A percentile compares a stretch with the other conserved stretches of the same genome.
Evolutionary conservation across 2,113 vertebrate species (phyloP).

Genomic region (Procavia capensis): DNA sequence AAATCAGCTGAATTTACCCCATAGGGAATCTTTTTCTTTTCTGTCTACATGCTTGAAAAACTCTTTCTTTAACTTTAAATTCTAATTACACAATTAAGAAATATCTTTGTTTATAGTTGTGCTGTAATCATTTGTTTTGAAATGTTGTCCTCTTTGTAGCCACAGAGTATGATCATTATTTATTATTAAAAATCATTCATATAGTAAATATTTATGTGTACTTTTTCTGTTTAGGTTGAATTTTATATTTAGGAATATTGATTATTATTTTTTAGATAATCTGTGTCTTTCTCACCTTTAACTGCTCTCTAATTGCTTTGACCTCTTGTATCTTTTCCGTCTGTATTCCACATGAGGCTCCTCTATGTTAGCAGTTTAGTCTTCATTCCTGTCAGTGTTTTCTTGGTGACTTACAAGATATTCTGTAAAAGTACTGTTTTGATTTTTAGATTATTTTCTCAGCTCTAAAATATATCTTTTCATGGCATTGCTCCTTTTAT

Average conservation of each 20-base stretch:
- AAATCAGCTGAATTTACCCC: neutral
- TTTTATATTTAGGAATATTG: neutral
- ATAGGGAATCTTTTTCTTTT: neutral
- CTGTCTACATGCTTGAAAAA: neutral
- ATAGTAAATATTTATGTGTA: neutral
- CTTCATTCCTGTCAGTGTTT: neutral
- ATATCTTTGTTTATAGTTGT: neutral
- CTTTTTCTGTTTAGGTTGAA: neutral
- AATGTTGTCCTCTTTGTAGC: neutral
- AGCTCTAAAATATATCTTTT: neutral
- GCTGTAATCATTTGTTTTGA: neutral
- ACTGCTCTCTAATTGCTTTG: neutral
- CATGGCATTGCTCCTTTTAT: neutral
- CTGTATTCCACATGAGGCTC: neutral
- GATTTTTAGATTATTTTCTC: neutral
- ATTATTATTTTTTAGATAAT: neutral
- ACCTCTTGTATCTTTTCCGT: neutral
- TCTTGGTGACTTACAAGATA: neutral
- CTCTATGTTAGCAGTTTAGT: neutral
- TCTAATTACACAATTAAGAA: neutral
- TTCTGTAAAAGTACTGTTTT: neutral
- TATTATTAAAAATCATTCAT: neutral
- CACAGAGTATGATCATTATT: neutral
- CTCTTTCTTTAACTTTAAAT: neutral
- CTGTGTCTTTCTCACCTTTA: neutral